Evolutionary conservation across 2,113 vertebrate species (phyloP), one percentile per base, ranked within the genome.

Genomic region (Morone chrysops): DNA sequence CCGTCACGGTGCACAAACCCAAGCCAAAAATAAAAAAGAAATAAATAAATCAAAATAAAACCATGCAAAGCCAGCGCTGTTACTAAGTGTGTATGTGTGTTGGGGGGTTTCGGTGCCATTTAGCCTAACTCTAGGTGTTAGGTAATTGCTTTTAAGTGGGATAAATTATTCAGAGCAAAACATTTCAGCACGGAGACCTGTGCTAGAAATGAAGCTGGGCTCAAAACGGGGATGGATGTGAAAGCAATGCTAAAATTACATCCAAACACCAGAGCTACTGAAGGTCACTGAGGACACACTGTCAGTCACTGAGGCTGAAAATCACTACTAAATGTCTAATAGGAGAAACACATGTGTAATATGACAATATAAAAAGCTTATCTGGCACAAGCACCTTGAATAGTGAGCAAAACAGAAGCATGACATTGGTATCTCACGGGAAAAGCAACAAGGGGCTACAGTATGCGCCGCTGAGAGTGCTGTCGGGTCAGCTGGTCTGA

Each of bases 111-210:
- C 16, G 5, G 4, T 18, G 25, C 0, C 51, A 60, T 68, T 79
- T 38, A 62, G 43, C 59, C 54, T 60, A 73, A 66, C 75, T 72
- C 12, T 0, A 87, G 59, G 77, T 88, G 69, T 74, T 47, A 31
- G 31, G 66, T 68, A 81, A 75, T 83, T 72, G 60, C 80, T 89
- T 87, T 83, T 74, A 82, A 74, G 66, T 45, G 68, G 48, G 22
- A 65, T 91, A 43, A 76, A 88, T 90, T 77, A 90, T 90, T 88
- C 70, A 86, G 43, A 56, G 66, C 22, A 60, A 76, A 77, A 81
- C 69, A 85, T 80, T 84, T 67, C 54, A 67, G 75, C 57, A 0
- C 41, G 53, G 54, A 78, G 76, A 79, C 40, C 40, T 45, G 66
- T 0, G n/a, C 48, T 45, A 22, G 51, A 84, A 77, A 78, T 53